Base-by-base conservation (phyloP, 1,140 invertebrate species). In the Dreissena rostriformis region DNA sequence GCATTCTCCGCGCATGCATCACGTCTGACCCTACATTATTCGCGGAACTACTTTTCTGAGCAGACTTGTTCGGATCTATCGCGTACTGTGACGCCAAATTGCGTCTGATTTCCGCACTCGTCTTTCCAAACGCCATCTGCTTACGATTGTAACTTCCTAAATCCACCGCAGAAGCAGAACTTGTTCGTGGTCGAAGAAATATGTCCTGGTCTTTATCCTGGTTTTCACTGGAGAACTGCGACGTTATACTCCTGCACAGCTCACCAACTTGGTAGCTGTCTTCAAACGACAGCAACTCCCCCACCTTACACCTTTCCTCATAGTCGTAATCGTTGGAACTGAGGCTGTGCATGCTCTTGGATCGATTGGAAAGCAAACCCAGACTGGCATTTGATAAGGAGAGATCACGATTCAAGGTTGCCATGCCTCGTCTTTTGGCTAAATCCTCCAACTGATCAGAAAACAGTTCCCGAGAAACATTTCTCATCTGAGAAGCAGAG, bases 321-420 rank as follows among this genome's bases (percentile, higher is more conserved):
- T 84, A 84, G 14, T 84, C 82, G 26, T 65, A 84, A 72, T 84
- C 82, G 63, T 84, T 77, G 11, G 82, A 84, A 72, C 75, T 84
- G 53, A 84, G 70, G 77, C 82, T 84, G 49, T 63, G 74, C 82
- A 84, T 84, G 8, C 73, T 77, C 61, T 84, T 84, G 29, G 82
- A 84, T 51, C 75, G 68, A 72, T 84, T 84, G 53, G 82, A 84
- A 53, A 84, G 28, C 29, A 84, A 72, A 68, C 82, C 82, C 39
- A 84, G 82, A 84, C 82, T 84, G 63, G 82, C 82, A 72, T 84
- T 77, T 22, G 82, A 84, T 24, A 84, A 61, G 53, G 82, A 84
- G 53, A 84, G 68, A 78, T 84, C 82, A 55, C 82, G 68, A 29
- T 84, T 84, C 24, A 84, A 65, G 14, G 67, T 78, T 51, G 82